Base-by-base conservation (phyloP, 2,888 invertebrate genomes). In the Tiphia femorata region DNA sequence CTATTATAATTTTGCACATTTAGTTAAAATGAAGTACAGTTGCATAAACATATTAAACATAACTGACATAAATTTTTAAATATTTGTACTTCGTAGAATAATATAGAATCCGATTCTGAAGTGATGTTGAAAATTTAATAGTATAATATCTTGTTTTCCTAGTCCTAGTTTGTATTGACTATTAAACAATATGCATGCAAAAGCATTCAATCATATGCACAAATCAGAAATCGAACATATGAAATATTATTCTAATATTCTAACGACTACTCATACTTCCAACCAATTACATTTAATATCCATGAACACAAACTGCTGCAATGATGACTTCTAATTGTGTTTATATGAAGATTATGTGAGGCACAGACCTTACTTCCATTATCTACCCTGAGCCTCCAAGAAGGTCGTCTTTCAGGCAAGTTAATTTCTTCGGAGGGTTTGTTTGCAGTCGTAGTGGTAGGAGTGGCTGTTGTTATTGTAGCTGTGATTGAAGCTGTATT, bases 341-440 rank as follows among this genome's bases (percentile, higher is more conserved):
- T 68, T 72, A 76, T 16, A 55, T 62, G 58, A 58, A 64, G 53
- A 60, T 64, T 62, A 62, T 59, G 54, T 62, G 65, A 74, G 67
- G 59, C 74, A 82, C 83, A 78, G 78, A 95, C 95, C 94, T 95
- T 96, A 87, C 92, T 93, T 84, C 91, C 88, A 84, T 93, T 92
- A 88, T 95, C 95, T 85, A 95, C 91, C 84, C 92, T 90, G 79
- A 96, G 88, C 84, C 95, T 90, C 96, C 96, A 96, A 74, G 95
- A 95, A 35, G 96, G 95, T 80, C 95, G 91, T 73, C 95, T 89
- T 85, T 95, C 95, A 72, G 87, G 87, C 70, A 85, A 78, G 72
- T 82, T 83, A 73, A 78, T 73, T 72, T 82, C 83, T 72, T 82
- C 82, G 41, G 79, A 73, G 62, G 75, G 68, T 78, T 82, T 82